phyloP scores from a whole-genome alignment of 2,888 invertebrate genomes.

The Tachina lurida region DNA sequence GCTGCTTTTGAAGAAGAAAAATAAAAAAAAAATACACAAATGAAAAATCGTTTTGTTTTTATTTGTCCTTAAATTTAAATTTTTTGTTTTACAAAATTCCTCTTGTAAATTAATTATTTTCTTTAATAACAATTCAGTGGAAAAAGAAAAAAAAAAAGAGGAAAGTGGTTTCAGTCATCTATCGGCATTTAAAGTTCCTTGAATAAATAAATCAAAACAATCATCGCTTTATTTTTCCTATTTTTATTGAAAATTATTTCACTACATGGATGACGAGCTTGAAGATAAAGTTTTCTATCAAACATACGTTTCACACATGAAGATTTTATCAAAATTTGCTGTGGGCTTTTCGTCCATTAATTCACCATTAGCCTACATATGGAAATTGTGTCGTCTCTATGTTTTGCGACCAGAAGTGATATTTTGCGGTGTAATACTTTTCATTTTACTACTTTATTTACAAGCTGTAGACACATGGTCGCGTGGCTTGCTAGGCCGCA shows the following conservation, averaged over 20 bases:
- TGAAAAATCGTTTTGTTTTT: conserved; percentile 25
- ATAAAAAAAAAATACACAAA: conserved; percentile 15
- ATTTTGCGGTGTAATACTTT: conserved; percentile 87
- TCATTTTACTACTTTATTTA: conserved; percentile 90
- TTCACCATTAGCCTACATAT: conserved; percentile 89
- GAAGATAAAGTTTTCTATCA: conserved; percentile 94
- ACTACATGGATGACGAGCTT: conserved; percentile 93
- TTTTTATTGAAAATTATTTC: conserved; percentile 49
- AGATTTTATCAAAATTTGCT: conserved; percentile 91
- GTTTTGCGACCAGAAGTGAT: conserved; percentile 91
- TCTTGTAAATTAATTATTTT: not conserved
- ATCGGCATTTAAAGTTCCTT: conserved; percentile 11
- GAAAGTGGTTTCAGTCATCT: not conserved
- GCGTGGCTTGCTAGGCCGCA: conserved; percentile 86
- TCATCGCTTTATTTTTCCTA: conserved; percentile 25
- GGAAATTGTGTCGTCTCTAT: conserved; percentile 91
- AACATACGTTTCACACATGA: conserved; percentile 93
- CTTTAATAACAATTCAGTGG: conserved; percentile 2
- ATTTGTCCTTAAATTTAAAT: not conserved
- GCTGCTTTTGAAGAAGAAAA: conserved; percentile 3
- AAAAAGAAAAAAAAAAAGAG: not conserved
- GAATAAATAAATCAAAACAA: conserved; percentile 9
- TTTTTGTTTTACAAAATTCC: not conserved
- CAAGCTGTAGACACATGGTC: conserved; percentile 94
- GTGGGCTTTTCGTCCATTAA: conserved; percentile 90